Evolutionary conservation across 2,113 vertebrate species (phyloP).

Genomic region (Chitala chitala): DNA sequence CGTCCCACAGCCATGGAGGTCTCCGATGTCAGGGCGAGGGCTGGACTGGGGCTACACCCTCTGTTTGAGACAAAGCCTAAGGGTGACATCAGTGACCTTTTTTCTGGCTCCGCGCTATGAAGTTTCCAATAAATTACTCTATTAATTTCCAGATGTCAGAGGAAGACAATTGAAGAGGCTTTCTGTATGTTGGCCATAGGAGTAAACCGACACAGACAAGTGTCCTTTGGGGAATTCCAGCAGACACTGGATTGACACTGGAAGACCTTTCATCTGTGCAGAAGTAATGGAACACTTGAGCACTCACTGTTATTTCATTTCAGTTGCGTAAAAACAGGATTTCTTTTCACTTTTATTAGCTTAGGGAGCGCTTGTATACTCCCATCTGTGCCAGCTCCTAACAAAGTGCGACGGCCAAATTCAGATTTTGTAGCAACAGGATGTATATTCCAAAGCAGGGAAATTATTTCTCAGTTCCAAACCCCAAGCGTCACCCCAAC

Average conservation of each 20-base stretch:
- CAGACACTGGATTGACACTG: neutral
- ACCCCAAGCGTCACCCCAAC: neutral
- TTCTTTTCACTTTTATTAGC: conserved; percentile 6
- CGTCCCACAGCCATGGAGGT: neutral
- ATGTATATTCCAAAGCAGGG: neutral
- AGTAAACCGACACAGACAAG: neutral
- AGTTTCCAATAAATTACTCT: neutral
- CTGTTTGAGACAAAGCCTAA: neutral
- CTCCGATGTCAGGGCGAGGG: neutral
- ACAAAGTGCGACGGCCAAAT: neutral
- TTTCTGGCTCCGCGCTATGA: neutral
- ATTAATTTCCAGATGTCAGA: conserved; percentile 6
- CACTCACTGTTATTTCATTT: neutral
- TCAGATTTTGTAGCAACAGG: conserved; percentile 7
- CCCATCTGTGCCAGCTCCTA: no score
- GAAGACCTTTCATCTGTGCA: neutral
- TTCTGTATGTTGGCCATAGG: neutral
- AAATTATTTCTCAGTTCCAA: conserved; percentile 1
- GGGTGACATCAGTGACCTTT: neutral
- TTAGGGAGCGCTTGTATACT: neutral
- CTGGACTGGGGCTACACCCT: no score
- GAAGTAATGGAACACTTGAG: neutral
- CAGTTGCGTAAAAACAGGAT: neutral
- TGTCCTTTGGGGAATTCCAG: neutral
- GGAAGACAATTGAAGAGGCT: neutral